phyloP scores from a whole-genome alignment of 2,888 invertebrate genomes.

The Drosophila kuntzei region DNA sequence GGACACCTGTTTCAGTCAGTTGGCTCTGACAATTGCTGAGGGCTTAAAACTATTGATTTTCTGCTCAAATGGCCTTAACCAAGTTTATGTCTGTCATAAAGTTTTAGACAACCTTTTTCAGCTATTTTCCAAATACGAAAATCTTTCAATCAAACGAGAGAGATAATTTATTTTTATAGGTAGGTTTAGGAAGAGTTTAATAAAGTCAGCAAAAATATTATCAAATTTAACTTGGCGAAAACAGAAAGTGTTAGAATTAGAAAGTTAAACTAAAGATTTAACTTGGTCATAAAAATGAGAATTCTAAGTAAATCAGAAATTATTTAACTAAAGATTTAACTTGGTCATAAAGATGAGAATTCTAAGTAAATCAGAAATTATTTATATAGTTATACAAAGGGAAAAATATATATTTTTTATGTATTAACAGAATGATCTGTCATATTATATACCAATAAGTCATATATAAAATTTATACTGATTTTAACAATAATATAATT shows the following conservation, averaged over 20 bases:
- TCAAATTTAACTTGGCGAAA: not conserved
- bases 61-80: slow-evolving; percentile 19
- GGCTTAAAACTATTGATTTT: slow-evolving; percentile 56
- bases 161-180: slow-evolving; percentile 10
- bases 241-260: not conserved
- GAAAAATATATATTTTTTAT: too few species aligned
- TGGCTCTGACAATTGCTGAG: slow-evolving; percentile 1
- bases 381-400: too few species aligned
- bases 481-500: too few species aligned
- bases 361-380: too few species aligned
- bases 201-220: not conserved
- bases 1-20: slow-evolving; percentile 26
- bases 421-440: too few species aligned
- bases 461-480: too few species aligned
- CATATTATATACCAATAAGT: too few species aligned
- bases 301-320: too few species aligned
- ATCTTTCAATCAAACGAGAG: slow-evolving; percentile 18
- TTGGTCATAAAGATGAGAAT: too few species aligned
- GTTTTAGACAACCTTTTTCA: slow-evolving; percentile 32
- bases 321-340: too few species aligned
- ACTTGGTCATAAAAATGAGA: too few species aligned
- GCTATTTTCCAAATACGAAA: slow-evolving; percentile 8
- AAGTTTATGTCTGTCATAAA: slow-evolving; percentile 30
- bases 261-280: too few species aligned
- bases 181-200: not conserved